Conservation (phyloP, 2,888 invertebrate species). For the Hyposoter didymator region DNA sequence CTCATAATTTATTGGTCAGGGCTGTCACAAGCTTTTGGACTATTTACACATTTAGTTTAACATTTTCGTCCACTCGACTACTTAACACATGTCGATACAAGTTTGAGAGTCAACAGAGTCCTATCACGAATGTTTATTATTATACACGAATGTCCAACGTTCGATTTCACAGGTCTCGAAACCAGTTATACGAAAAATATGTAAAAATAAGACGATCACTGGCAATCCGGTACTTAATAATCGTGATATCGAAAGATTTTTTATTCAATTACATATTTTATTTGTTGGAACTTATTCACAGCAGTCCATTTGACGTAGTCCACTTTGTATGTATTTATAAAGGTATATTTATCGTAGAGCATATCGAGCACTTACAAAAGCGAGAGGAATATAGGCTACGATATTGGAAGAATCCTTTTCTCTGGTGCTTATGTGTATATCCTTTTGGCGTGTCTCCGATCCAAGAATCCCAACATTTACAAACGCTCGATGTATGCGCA, state of each 20-base stretch:
- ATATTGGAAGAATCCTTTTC: slow-evolving; percentile 61
- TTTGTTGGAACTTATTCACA: not conserved
- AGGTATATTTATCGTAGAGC: slow-evolving; percentile 35
- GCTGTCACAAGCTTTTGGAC: not conserved
- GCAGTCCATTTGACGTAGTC: slow-evolving; percentile 23
- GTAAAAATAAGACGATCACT: slow-evolving; percentile 29
- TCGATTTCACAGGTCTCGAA: slow-evolving; percentile 13
- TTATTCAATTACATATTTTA: slow-evolving; percentile 3
- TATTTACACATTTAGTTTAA: no score
- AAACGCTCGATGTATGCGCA: slow-evolving; percentile 53
- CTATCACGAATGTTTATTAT: not conserved
- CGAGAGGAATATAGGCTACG: slow-evolving; percentile 34
- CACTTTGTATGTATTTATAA: slow-evolving; percentile 16
- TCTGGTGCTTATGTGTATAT: slow-evolving; percentile 31
- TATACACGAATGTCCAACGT: not conserved
- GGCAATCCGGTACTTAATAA: slow-evolving; percentile 31
- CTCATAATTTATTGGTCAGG: not conserved
- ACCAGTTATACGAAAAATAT: slow-evolving; percentile 35
- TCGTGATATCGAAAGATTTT: slow-evolving; percentile 28
- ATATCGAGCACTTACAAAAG: slow-evolving; percentile 53
- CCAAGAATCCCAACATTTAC: slow-evolving; percentile 58
- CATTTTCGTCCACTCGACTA: not conserved
- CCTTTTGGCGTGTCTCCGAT: slow-evolving; percentile 44
- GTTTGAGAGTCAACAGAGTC: not conserved
- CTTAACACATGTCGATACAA: not conserved